Percentiles rank a stretch among this genome's conserved stretches.
Evolutionary conservation across 2,797 vertebrate genomes (phyloP).

Genomic region (Sebastes jordani): DNA sequence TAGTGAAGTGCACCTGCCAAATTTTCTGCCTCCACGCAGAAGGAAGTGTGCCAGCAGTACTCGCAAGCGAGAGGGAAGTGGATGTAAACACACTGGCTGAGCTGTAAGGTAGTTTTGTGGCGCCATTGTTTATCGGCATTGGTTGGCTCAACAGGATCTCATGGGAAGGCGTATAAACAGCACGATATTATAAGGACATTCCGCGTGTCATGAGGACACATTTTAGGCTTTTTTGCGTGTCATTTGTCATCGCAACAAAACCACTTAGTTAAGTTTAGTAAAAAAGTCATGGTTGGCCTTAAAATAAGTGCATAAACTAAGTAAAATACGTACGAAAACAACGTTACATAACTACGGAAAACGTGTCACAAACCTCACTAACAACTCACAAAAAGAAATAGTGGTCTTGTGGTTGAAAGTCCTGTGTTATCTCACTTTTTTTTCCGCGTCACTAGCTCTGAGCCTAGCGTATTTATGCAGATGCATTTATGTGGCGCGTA

Average conservation of each 20-base stretch:
- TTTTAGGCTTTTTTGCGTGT: neutral
- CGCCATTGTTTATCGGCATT: neutral
- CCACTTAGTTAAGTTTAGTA: neutral
- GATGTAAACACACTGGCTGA: constrained; percentile 22
- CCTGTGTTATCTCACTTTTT: too few species aligned
- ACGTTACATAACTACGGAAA: neutral
- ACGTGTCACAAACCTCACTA: too few species aligned
- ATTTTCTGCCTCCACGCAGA: neutral
- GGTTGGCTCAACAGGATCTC: neutral
- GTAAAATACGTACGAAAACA: neutral
- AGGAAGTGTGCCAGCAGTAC: constrained; percentile 1
- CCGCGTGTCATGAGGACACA: neutral
- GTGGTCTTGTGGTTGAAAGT: too few species aligned
- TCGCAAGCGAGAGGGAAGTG: neutral
- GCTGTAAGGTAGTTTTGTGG: neutral
- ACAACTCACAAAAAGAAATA: too few species aligned
- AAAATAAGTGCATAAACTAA: neutral
- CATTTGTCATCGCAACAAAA: neutral
- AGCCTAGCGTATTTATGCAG: too few species aligned
- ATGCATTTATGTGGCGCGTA: too few species aligned
- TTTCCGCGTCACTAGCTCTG: too few species aligned
- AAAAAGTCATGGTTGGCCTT: neutral
- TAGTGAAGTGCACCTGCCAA: constrained; percentile 31
- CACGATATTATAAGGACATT: neutral
- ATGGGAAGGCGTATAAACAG: neutral